phyloP scores from a whole-genome alignment of 2,888 invertebrate species.

The Bellardia pandia region DNA sequence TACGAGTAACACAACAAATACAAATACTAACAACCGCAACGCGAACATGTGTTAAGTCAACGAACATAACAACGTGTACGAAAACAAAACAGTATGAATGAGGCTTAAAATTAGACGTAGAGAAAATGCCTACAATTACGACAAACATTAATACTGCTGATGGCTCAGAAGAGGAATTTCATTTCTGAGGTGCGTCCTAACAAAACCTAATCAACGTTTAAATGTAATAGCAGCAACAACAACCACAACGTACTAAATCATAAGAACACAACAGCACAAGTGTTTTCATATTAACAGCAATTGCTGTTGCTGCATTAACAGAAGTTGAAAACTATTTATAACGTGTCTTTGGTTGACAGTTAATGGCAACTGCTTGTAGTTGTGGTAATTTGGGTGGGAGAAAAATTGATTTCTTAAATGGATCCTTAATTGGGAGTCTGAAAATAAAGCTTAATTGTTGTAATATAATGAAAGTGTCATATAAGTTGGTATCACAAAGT shows the following conservation, averaged over 20 bases:
- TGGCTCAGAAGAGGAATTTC: background rate
- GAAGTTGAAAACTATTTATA: conserved; percentile 24
- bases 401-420: background rate
- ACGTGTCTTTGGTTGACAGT: conserved; percentile 46
- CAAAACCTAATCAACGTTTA: conserved; percentile 31
- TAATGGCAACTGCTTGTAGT: background rate
- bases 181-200: conserved; percentile 58
- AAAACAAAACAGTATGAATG: background rate
- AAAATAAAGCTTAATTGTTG: no score
- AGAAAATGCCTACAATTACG: conserved; percentile 44
- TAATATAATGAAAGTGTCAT: no score
- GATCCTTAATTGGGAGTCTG: background rate
- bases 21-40: background rate
- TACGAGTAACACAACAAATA: background rate
- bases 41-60: conserved; percentile 43
- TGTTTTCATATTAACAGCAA: conserved; percentile 53
- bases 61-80: conserved; percentile 36
- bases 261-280: conserved; percentile 29
- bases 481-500: no score
- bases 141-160: background rate
- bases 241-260: conserved; percentile 12
- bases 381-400: background rate
- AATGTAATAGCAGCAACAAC: conserved; percentile 6
- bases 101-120: conserved; percentile 45
- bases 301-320: conserved; percentile 41